Evolutionary conservation across 1,140 invertebrate genomes (phyloP).

Genomic region (Papilio polytes): DNA sequence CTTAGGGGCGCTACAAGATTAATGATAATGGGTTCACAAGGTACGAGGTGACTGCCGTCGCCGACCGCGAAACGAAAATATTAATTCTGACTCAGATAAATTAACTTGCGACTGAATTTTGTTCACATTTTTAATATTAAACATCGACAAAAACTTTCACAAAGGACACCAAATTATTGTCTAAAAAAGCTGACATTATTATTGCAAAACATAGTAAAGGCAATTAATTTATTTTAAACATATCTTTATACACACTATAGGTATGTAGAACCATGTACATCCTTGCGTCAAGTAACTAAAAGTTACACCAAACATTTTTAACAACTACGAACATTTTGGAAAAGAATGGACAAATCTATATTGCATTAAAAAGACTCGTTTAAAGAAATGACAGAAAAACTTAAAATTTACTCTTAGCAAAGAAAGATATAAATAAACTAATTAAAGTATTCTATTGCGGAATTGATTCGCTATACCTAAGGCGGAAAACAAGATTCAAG

Average conservation of each 20-base stretch:
- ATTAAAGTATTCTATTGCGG: constrained; percentile 37
- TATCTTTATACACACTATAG: too few relatives aligned
- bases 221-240: too few relatives aligned
- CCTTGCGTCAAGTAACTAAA: background rate
- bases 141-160: background rate
- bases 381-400: background rate
- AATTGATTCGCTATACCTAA: constrained; percentile 45
- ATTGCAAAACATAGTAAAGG: too few relatives aligned
- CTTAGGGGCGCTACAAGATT: constrained; percentile 57
- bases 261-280: too few relatives aligned
- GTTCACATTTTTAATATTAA: constrained; percentile 21
- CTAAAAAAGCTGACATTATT: background rate
- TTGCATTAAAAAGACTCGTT: background rate
- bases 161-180: background rate
- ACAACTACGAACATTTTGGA: too few relatives aligned
- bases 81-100: constrained; percentile 48
- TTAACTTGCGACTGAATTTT: constrained; percentile 34
- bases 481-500: constrained; percentile 53
- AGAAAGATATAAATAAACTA: background rate
- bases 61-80: constrained; percentile 54
- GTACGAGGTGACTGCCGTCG: constrained; percentile 51
- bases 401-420: background rate
- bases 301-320: too few relatives aligned
- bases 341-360: background rate
- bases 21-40: constrained; percentile 63